Conservation (phyloP, 1,140 invertebrate species). For the Aphaenogaster rudis region DNA sequence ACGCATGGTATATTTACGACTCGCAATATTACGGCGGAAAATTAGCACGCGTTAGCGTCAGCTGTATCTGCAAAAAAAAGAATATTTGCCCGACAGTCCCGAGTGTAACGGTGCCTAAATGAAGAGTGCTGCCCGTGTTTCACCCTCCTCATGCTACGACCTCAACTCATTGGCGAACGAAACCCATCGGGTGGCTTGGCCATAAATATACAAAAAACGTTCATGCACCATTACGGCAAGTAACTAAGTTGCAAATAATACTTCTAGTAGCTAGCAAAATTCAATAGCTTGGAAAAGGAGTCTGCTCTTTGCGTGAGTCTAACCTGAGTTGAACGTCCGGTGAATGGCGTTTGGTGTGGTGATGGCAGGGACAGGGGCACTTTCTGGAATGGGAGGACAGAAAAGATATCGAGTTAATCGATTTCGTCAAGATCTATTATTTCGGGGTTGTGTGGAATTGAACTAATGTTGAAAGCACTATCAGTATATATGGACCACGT, state of each 20-base stretch:
- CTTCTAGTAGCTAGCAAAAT: constrained; percentile 65
- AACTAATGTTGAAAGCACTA: constrained; percentile 66
- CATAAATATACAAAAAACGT: constrained; percentile 14
- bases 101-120: constrained; percentile 41
- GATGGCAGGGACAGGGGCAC: constrained; percentile 82
- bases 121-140: constrained; percentile 1
- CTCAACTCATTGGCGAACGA: constrained; percentile 46
- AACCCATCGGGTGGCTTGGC: constrained; percentile 4
- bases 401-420: constrained; percentile 82
- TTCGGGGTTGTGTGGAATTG: constrained; percentile 54
- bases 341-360: constrained; percentile 82
- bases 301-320: constrained; percentile 81
- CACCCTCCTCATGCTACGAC: neutral
- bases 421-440: constrained; percentile 74
- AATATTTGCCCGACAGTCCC: constrained; percentile 10
- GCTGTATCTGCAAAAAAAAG: constrained; percentile 36
- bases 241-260: constrained; percentile 65
- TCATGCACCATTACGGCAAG: constrained; percentile 32
- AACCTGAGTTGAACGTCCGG: constrained; percentile 84
- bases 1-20: constrained; percentile 41
- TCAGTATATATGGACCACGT: constrained; percentile 42
- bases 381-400: constrained; percentile 82
- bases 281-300: constrained; percentile 77
- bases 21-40: constrained; percentile 31
- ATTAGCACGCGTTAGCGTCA: constrained; percentile 58